Conservation (phyloP, 1,140 invertebrate genomes). For the Andrena cerasifolii region DNA sequence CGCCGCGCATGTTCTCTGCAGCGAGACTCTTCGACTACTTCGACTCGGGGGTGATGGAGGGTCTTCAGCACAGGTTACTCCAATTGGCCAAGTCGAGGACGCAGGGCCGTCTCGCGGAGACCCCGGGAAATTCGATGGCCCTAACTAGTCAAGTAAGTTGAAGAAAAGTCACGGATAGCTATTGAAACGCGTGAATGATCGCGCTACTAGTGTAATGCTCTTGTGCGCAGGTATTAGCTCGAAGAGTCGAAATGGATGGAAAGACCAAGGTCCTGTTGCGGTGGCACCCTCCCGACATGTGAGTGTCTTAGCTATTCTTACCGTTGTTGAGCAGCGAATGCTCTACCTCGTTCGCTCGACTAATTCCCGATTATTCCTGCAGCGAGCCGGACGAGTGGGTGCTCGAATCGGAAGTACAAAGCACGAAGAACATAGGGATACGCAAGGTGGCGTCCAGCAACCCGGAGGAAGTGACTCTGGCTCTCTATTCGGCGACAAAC, state of each 20-base stretch:
- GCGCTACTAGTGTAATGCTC: slow-evolving; percentile 6
- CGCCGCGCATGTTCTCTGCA: slow-evolving; percentile 75
- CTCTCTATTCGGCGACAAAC: slow-evolving; percentile 76
- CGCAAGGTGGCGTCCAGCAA: slow-evolving; percentile 78
- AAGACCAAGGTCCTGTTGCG: slow-evolving; percentile 85
- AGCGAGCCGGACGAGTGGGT: slow-evolving; percentile 86
- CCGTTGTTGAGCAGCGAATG: too few species aligned
- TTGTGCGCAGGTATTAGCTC: slow-evolving; percentile 83
- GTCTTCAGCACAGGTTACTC: slow-evolving; percentile 88
- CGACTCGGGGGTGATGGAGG: slow-evolving; percentile 93
- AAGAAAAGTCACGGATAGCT: too few species aligned
- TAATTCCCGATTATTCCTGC: background rate
- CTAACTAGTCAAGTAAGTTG: slow-evolving; percentile 87
- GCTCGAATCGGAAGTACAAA: slow-evolving; percentile 83
- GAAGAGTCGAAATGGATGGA: slow-evolving; percentile 84
- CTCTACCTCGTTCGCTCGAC: background rate
- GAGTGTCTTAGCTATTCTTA: too few species aligned
- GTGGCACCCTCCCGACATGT: slow-evolving; percentile 88
- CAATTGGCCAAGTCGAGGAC: slow-evolving; percentile 85
- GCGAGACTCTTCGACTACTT: slow-evolving; percentile 94
- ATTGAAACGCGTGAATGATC: background rate
- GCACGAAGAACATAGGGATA: slow-evolving; percentile 82
- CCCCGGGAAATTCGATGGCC: slow-evolving; percentile 83
- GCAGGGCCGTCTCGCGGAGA: slow-evolving; percentile 81
- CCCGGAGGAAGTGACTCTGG: slow-evolving; percentile 75